Conservation (phyloP, 2,113 vertebrate genomes). For the Zeus faber region DNA sequence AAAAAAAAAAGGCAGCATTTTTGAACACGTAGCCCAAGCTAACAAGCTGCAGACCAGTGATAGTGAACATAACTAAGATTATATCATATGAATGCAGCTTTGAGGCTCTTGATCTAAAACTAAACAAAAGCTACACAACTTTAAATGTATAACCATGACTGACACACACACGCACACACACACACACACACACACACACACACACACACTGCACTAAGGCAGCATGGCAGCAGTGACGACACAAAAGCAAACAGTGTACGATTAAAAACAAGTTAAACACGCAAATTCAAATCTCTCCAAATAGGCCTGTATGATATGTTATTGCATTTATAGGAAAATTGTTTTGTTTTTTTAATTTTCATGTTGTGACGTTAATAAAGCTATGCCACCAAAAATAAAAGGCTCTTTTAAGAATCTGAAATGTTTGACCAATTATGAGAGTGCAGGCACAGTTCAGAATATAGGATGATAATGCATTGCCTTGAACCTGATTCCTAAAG, state of each 20-base stretch:
- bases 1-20: constrained; percentile 15
- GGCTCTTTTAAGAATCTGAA: too few relatives aligned
- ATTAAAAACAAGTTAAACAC: constrained; percentile 16
- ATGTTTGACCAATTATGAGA: constrained; percentile 4
- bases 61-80: too few relatives aligned
- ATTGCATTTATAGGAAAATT: constrained; percentile 40
- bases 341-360: too few relatives aligned
- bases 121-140: constrained; percentile 29
- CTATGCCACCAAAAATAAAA: constrained; percentile 56
- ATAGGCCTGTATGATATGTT: constrained; percentile 39
- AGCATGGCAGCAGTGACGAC: constrained; percentile 38
- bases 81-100: constrained; percentile 24
- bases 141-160: too few relatives aligned
- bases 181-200: constrained; percentile 37
- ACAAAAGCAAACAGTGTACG: constrained; percentile 34
- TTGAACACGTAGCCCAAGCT: constrained; percentile 34
- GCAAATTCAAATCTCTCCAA: too few relatives aligned
- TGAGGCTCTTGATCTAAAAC: constrained; percentile 26
- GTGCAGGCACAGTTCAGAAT: constrained; percentile 33
- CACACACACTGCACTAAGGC: constrained; percentile 37
- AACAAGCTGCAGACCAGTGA: constrained; percentile 29
- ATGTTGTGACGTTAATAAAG: constrained; percentile 67
- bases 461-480: constrained; percentile 3
- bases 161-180: constrained; percentile 25
- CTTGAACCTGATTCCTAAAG: constrained; percentile 30